Evolutionary conservation across 2,113 vertebrate species (phyloP).

Genomic region (Ictalurus furcatus): DNA sequence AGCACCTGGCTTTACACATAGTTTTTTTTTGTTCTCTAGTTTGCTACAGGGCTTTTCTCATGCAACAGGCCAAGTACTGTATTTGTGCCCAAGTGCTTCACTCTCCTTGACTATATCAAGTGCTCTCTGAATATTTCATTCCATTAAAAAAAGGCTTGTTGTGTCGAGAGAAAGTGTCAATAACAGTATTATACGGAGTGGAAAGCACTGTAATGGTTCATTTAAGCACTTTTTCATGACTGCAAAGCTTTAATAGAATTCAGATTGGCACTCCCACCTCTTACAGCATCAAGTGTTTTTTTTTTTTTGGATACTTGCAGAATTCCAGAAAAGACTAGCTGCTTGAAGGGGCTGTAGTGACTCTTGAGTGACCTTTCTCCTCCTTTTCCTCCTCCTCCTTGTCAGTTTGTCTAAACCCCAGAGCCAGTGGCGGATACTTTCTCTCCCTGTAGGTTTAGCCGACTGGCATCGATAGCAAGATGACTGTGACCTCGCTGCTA

Average conservation of each 20-base stretch:
- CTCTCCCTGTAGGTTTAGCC: slow-evolving; percentile 51
- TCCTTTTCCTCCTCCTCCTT: slow-evolving; percentile 36
- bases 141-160: slow-evolving; percentile 25
- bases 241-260: slow-evolving; percentile 12
- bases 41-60: slow-evolving; percentile 12
- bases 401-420: slow-evolving; percentile 65
- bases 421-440: slow-evolving; percentile 59
- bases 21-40: not conserved
- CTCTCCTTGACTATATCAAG: slow-evolving; percentile 28
- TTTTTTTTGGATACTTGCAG: not conserved
- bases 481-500: slow-evolving; percentile 67
- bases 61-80: slow-evolving; percentile 9
- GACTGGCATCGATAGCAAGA: slow-evolving; percentile 68
- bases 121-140: slow-evolving; percentile 38
- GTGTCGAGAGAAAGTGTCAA: slow-evolving; percentile 26
- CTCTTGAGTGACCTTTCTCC: slow-evolving; percentile 32
- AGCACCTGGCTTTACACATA: not conserved
- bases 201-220: not conserved
- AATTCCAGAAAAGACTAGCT: slow-evolving; percentile 29
- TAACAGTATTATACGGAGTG: slow-evolving; percentile 16
- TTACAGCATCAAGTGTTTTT: not conserved
- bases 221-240: slow-evolving; percentile 29
- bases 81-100: slow-evolving; percentile 35
- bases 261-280: not conserved
- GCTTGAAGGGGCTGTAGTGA: slow-evolving; percentile 2